Percentiles rank a stretch among this genome's conserved stretches.
Conservation (phyloP, 2,797 vertebrate genomes). For the Anabas testudineus region DNA sequence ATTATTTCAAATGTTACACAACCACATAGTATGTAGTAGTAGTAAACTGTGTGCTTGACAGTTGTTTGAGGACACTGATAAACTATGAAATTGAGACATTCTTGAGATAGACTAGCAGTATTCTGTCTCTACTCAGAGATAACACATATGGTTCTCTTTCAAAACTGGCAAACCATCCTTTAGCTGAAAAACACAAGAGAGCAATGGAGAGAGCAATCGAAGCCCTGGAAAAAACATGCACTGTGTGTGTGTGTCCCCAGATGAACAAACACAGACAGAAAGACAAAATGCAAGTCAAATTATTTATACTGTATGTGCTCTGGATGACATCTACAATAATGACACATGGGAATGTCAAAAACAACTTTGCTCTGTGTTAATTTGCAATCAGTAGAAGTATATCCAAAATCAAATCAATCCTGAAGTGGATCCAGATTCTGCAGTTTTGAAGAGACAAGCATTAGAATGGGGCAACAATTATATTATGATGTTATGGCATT, state of each 20-base stretch:
- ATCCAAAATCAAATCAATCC: neutral
- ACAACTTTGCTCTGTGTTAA: neutral
- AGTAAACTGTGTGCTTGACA: slow-evolving; percentile 6
- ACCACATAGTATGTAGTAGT: neutral
- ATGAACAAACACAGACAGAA: slow-evolving; percentile 35
- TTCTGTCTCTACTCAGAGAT: slow-evolving; percentile 11
- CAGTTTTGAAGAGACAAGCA: neutral
- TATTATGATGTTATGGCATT: too few species aligned
- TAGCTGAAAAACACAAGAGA: slow-evolving; percentile 12
- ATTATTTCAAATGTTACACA: slow-evolving; percentile 15
- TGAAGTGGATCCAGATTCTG: neutral
- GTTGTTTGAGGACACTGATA: slow-evolving; percentile 28
- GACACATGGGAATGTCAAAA: neutral
- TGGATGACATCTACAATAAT: neutral
- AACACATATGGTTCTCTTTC: slow-evolving; percentile 55
- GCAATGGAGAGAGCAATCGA: neutral
- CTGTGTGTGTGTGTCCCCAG: slow-evolving; percentile 1
- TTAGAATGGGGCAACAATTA: neutral
- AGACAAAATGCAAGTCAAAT: slow-evolving; percentile 3
- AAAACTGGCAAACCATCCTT: slow-evolving; percentile 13
- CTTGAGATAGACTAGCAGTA: neutral
- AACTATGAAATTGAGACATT: slow-evolving; percentile 30
- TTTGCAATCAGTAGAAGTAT: neutral
- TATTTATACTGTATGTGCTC: slow-evolving; percentile 9
- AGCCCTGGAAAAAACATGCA: neutral